phyloP scores from a whole-genome alignment of 35 echinoderm and acorn worm genomes.

The Apostichopus californicus region DNA sequence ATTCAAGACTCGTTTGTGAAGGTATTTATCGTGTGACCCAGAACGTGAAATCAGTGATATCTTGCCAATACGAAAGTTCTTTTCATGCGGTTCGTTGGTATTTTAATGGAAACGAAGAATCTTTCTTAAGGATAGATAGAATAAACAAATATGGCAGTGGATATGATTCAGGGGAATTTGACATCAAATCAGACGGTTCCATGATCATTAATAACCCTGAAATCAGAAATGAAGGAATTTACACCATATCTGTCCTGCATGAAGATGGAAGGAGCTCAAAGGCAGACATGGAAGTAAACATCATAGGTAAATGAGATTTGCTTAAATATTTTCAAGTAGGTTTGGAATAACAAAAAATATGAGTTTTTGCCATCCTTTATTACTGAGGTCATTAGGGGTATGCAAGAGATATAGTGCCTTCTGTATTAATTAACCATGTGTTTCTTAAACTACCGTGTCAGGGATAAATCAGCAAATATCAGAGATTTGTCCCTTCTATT shows the following conservation, averaged over 20 bases:
- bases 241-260: background rate
- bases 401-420: too few relatives aligned
- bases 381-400: too few relatives aligned
- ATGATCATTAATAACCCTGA: slow-evolving; percentile 4
- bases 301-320: background rate
- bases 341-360: background rate
- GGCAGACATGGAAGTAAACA: background rate
- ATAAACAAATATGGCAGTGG: background rate
- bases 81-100: background rate
- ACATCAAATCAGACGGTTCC: background rate
- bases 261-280: background rate
- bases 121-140: background rate
- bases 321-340: background rate
- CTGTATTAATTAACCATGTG: too few relatives aligned
- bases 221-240: background rate
- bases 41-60: background rate
- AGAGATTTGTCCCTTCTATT: too few relatives aligned
- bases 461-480: too few relatives aligned
- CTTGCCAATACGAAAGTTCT: background rate
- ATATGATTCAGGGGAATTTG: background rate
- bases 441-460: too few relatives aligned
- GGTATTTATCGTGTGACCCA: background rate
- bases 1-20: background rate
- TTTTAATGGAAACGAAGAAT: background rate
- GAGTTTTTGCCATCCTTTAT: background rate